Conservation (phyloP, 2,113 vertebrate species). For the Ammospiza caudacuta region DNA sequence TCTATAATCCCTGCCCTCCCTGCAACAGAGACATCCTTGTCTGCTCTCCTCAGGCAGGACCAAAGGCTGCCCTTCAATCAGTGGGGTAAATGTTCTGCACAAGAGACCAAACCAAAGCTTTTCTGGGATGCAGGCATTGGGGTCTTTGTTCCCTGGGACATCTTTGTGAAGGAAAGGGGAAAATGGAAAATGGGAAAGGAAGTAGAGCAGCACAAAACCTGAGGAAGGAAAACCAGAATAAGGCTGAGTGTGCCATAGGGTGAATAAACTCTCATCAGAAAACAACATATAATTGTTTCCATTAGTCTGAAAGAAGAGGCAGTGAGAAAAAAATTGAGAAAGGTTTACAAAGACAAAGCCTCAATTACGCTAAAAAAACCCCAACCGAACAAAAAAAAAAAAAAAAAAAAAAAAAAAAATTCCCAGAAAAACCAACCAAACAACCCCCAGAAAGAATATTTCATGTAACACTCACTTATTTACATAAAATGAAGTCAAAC, state of each 20-base stretch:
- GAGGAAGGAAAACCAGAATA: not conserved
- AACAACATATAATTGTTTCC: not conserved
- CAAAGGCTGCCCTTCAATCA: not conserved
- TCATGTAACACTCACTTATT: not conserved
- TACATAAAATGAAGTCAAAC: not conserved
- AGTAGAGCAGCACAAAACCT: not conserved
- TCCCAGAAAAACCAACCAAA: too few species aligned
- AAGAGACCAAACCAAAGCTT: not conserved
- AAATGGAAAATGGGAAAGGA: not conserved
- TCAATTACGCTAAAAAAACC: not conserved
- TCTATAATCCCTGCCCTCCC: not conserved
- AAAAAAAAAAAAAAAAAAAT: too few species aligned
- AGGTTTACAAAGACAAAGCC: not conserved
- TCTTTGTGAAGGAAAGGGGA: not conserved
- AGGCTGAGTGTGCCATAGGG: not conserved
- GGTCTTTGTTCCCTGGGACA: not conserved
- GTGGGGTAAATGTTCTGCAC: not conserved
- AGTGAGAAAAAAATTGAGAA: not conserved
- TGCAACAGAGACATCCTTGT: not conserved
- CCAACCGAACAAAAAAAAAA: not conserved
- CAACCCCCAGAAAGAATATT: not conserved
- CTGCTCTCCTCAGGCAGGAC: not conserved
- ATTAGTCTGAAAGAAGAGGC: not conserved
- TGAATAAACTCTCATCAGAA: not conserved
- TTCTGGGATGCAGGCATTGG: rapidly evolving